Evolutionary conservation across 2,888 invertebrate genomes (phyloP), one percentile per base, ranked within the genome.

Genomic region (Harmothoe impar): DNA sequence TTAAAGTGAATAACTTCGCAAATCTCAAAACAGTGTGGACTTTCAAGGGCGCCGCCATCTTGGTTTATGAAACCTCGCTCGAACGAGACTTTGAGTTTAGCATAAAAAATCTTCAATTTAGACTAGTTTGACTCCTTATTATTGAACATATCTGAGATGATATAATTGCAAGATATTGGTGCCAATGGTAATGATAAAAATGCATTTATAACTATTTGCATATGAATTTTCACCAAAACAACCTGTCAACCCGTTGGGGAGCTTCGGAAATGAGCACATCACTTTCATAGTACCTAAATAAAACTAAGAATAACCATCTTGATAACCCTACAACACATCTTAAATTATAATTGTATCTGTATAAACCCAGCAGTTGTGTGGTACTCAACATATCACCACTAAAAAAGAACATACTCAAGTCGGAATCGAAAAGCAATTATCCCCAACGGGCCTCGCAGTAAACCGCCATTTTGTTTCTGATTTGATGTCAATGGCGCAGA

Each of bases 401-500:
- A 20, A 62, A 3, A 62, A 5, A 62, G 62, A n/a, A 62, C 3
- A n/a, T n/a, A 62, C 20, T n/a, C 20, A 1, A 62, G 31, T 89
- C 68, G 89, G 89, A 89, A 35, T 89, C 25, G 23, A 31, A 20
- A 54, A 33, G 0, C 31, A 23, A n/a, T 90, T 35, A n/a, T 23
- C 81, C 90, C 90, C 54, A 0, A 51, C 90, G 90, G 33, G 56
- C 81, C 68, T 31, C 52, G 29, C 90, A 5, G 43, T 29, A 90
- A 56, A 62, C 86, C 90, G 90, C 90, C 90, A 90, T 90, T 90
- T 90, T 90, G 90, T 90, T 81, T 90, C 85, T 62, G 51, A 90
- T 90, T 62, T 86, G 85, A 62, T 90, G 52, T 51, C 51, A 51
- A 68, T 84, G 62, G 81, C 85, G 62, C 90, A 90, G 90, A 90